Conservation (phyloP, 1,140 invertebrate genomes). For the Bradysia coprophila region DNA sequence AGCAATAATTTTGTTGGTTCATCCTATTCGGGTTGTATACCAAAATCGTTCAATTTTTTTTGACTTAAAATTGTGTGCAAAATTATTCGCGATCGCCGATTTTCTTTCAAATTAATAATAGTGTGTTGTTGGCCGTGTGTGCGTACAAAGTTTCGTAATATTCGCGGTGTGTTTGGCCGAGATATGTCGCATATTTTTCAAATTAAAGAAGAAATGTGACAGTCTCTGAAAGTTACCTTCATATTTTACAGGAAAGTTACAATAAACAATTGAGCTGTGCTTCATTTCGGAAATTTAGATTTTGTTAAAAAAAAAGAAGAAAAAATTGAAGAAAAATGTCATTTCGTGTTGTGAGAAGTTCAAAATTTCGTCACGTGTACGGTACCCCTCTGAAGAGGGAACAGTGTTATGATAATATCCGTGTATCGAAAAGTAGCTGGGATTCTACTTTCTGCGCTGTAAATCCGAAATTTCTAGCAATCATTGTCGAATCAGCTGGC, state of each 20-base stretch:
- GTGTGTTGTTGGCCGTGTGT: no score
- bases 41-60: no score
- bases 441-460: constrained; percentile 98
- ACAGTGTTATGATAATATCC: constrained; percentile 97
- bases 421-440: constrained; percentile 96
- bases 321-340: constrained; percentile 42
- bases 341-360: constrained; percentile 87
- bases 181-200: no score
- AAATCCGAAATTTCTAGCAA: constrained; percentile 97
- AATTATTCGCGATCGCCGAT: no score
- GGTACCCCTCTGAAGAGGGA: constrained; percentile 91
- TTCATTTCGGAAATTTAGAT: neutral
- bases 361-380: constrained; percentile 98
- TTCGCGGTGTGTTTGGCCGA: no score
- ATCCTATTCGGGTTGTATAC: no score
- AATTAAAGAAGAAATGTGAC: neutral
- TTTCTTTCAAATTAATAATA: no score
- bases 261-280: neutral
- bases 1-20: no score
- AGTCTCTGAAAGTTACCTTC: neutral
- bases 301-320: no score
- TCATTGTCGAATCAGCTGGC: constrained; percentile 96
- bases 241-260: no score
- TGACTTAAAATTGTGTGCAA: no score
- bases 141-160: no score